phyloP scores from a whole-genome alignment of 2,797 vertebrate species.

The Trematomus bernacchii region DNA sequence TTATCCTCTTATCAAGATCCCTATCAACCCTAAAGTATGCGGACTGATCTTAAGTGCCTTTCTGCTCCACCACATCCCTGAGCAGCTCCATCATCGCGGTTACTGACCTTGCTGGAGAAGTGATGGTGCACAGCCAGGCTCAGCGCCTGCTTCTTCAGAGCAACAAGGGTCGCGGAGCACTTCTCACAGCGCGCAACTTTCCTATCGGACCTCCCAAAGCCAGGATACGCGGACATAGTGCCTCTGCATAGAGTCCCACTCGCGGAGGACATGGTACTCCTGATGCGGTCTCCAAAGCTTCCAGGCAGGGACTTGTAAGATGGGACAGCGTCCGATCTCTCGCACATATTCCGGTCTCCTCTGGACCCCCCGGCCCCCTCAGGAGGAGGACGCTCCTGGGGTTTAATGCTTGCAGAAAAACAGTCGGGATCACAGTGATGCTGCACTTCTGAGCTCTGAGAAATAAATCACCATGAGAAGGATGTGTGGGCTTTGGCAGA shows the following conservation, averaged over 20 bases:
- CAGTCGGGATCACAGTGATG: conserved; percentile 58
- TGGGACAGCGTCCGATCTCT: conserved; percentile 88
- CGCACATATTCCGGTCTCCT: conserved; percentile 88
- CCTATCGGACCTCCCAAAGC: conserved; percentile 86
- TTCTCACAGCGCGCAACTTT: conserved; percentile 92
- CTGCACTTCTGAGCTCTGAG: conserved; percentile 68
- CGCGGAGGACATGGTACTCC: conserved; percentile 83
- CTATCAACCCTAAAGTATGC: not conserved
- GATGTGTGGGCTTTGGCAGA: conserved; percentile 58
- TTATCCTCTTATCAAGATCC: not conserved
- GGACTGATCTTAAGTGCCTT: not conserved
- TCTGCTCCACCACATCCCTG: not conserved
- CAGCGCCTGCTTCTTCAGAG: conserved; percentile 94
- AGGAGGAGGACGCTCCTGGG: conserved; percentile 85
- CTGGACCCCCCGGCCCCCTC: conserved; percentile 89
- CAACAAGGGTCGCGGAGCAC: conserved; percentile 92
- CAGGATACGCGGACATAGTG: conserved; percentile 83
- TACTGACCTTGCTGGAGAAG: conserved; percentile 88
- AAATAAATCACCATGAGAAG: conserved; percentile 39
- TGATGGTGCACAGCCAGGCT: conserved; percentile 92
- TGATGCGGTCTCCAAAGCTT: conserved; percentile 75
- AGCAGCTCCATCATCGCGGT: not conserved
- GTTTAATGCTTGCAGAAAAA: conserved; percentile 55
- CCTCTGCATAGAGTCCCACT: conserved; percentile 84
- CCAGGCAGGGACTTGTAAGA: conserved; percentile 75